phyloP scores from a whole-genome alignment of 1,140 invertebrate genomes.

The Forficula auricularia region DNA sequence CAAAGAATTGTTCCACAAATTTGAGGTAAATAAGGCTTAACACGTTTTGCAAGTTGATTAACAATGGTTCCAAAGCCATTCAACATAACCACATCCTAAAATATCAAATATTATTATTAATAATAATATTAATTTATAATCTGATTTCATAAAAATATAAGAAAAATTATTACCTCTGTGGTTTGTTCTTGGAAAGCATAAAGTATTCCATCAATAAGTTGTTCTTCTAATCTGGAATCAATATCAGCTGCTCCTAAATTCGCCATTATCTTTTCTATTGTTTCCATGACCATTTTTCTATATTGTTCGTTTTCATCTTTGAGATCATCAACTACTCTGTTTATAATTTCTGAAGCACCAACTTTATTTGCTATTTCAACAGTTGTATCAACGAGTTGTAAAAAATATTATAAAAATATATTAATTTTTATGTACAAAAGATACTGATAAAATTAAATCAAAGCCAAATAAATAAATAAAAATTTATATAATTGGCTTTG shows the following conservation, averaged over 20 bases:
- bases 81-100: conserved; percentile 94
- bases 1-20: conserved; percentile 99
- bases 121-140: conserved; percentile 7
- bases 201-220: conserved; percentile 96
- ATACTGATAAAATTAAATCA: conserved; percentile 3
- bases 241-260: conserved; percentile 96
- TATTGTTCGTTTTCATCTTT: conserved; percentile 99
- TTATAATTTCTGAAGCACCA: conserved; percentile 95
- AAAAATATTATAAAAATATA: conserved; percentile 11
- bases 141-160: conserved; percentile 8
- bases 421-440: conserved; percentile 2
- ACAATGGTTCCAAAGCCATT: conserved; percentile 99
- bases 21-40: conserved; percentile 96
- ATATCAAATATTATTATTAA: conserved; percentile 13
- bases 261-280: conserved; percentile 97
- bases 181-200: conserved; percentile 99
- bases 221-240: conserved; percentile 92
- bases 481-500: no score
- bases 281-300: conserved; percentile 99
- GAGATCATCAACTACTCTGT: conserved; percentile 93
- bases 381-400: conserved; percentile 87
- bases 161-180: conserved; percentile 79
- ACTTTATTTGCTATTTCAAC: conserved; percentile 99
- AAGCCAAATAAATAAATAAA: conserved; percentile 4
- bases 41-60: conserved; percentile 89